These are phyloP conservation scores for Euproctis similis DNA, from an alignment of 2,888 invertebrate genomes.

Conservation along the genomic window DNA sequence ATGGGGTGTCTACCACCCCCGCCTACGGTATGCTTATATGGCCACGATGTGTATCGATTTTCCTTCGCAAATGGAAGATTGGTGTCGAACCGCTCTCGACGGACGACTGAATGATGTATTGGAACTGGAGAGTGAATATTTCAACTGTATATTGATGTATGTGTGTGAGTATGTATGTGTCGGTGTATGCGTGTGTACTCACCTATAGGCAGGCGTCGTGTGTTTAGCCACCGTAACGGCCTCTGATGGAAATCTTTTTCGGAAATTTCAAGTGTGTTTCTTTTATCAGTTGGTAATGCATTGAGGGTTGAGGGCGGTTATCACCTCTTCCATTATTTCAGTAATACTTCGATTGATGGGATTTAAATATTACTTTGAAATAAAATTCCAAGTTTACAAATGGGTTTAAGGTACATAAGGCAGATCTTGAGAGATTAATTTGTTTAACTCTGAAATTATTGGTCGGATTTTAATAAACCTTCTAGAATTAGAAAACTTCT, in stretches of 20 bases:
- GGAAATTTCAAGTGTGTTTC: constrained; percentile 63
- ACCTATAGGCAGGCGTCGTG: constrained; percentile 51
- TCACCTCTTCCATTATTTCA: too few relatives aligned
- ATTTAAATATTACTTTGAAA: too few relatives aligned
- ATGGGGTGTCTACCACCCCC: too few relatives aligned
- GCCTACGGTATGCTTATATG: constrained; percentile 76
- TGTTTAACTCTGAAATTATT: too few relatives aligned
- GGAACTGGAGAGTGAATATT: constrained; percentile 67
- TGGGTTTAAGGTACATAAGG: too few relatives aligned
- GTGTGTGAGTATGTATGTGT: constrained; percentile 31
- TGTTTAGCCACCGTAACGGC: constrained; percentile 63
- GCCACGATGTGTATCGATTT: constrained; percentile 76
- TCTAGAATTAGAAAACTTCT: too few relatives aligned
- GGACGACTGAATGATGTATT: constrained; percentile 75
- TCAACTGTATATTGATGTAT: constrained; percentile 58
- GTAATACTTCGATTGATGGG: too few relatives aligned
- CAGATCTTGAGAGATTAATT: too few relatives aligned
- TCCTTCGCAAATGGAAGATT: constrained; percentile 76
- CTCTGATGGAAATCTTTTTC: constrained; percentile 56
- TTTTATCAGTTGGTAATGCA: constrained; percentile 69
- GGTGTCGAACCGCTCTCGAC: constrained; percentile 71
- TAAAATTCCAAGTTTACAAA: too few relatives aligned
- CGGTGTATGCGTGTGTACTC: too few relatives aligned
- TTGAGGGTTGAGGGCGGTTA: constrained; percentile 31
- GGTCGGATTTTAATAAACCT: too few relatives aligned